Evolutionary conservation across 2,797 vertebrate genomes (phyloP).

Genomic region (Lophius americanus): DNA sequence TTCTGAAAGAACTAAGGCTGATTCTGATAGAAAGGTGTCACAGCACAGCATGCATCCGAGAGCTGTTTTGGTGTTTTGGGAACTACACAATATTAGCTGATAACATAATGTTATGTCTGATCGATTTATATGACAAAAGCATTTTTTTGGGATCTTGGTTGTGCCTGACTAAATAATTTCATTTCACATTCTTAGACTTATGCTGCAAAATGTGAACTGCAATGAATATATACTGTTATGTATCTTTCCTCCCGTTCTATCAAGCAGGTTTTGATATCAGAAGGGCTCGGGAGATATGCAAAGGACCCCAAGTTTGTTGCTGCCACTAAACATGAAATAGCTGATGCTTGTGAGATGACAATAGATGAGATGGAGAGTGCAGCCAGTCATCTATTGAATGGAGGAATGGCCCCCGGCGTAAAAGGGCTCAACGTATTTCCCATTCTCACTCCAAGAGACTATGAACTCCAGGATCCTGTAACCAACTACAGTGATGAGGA

Average conservation of each 20-base stretch:
- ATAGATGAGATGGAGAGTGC: conserved; percentile 99
- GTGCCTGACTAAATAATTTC: neutral
- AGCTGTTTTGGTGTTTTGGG: too few species aligned
- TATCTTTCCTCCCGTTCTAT: conserved; percentile 24
- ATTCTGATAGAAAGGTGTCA: too few species aligned
- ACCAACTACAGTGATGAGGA: conserved; percentile 97
- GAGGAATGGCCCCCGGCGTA: conserved; percentile 82
- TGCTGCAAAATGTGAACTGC: conserved; percentile 3
- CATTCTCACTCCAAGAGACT: conserved; percentile 85
- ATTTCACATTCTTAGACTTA: conserved; percentile 9
- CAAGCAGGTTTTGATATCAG: conserved; percentile 96
- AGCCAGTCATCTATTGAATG: conserved; percentile 94
- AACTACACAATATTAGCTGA: too few species aligned
- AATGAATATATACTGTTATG: conserved; percentile 1
- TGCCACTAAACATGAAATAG: conserved; percentile 96
- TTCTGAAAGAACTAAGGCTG: too few species aligned
- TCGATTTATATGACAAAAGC: neutral
- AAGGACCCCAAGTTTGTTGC: conserved; percentile 98
- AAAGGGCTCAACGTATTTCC: conserved; percentile 89
- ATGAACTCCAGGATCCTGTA: conserved; percentile 91
- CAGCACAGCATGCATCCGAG: too few species aligned
- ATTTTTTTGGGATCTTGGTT: too few species aligned
- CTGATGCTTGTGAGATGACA: conserved; percentile 98
- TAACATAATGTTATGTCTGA: too few species aligned
- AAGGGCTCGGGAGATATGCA: conserved; percentile 95